Evolutionary conservation across 2,888 invertebrate genomes (phyloP), one percentile per base, ranked within the genome.

Genomic region (Drosophila prolongata): DNA sequence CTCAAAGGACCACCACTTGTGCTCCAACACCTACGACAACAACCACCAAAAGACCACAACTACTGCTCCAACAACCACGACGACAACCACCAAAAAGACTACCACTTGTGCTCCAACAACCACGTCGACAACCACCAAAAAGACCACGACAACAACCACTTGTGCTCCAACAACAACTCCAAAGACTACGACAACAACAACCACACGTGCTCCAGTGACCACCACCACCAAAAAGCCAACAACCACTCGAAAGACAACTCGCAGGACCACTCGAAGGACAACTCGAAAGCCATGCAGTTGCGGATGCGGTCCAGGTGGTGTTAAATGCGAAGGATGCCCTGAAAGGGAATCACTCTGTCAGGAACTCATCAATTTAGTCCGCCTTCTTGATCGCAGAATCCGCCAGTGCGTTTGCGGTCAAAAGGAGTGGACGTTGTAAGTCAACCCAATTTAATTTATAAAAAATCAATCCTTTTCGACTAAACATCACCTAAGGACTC

Each of bases 371-470:
- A 34, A 35, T 6, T 13, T 11, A 4, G 5, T 43, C 1, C 16
- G 34, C 9, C 14, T 3, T 2, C 13, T 59, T 9, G 52, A 42
- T 11, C 13, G 3, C n/a, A 52, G 13, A 49, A 24, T 59, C 14
- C 52, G 42, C n/a, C 52, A 59, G 24, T 59, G 58, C 19, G 58
- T 59, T 16, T 59, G 58, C 19, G 58, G 58, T 2, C 46, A 47
- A 46, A 6, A 24, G 3, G 37, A 3, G 4, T 46, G 46, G 46
- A 2, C 6, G 13, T 9, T 57, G 27, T 44, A 56, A 24, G 14
- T 1, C n/a, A 46, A 37, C n/a, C 3, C 4, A 2, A 24, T 24
- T 24, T 19, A 3, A 19, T 19, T 2, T 19, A 19, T 19, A 3
- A 19, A 3, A 19, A 19, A 0, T 2, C 3, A 19, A 19, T 19